Evolutionary conservation across 2,888 invertebrate genomes (phyloP), one percentile per base, ranked within the genome.

Genomic region (Magallana nippona): DNA sequence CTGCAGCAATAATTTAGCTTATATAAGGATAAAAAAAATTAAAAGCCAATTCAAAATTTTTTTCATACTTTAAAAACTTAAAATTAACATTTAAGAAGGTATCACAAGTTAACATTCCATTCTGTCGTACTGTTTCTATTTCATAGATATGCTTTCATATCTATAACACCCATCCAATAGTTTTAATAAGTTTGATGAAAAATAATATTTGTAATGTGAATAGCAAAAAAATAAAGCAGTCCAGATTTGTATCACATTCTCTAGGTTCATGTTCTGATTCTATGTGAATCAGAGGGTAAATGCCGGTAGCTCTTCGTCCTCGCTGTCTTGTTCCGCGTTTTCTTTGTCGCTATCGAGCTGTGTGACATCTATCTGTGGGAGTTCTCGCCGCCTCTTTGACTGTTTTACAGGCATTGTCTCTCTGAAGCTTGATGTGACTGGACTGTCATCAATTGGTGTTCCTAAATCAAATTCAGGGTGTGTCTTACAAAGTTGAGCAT

Each of bases 251-350:
- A 44, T 44, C 44, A 44, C 44, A 44, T 44, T 3, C 44, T 44
- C 10, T 60, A 60, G 19, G 60, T 60, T 60, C 60, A 60, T 19
- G 17, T 10, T 60, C 60, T 19, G 15, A n/a, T 10, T 62, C 22
- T 10, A 11, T 22, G 22, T 1, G 3, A 22, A 32, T 79, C 57
- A 79, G 13, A 79, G 27, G 27, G 58, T 19, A 82, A 60, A 71
- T 77, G 71, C 55, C 3, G 85, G 85, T 27, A 86, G 63, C 1
- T 85, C 85, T 62, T 86, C 85, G 27, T 86, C 85, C n/a, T 82
- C 82, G 71, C 79, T 82, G 57, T 81, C 82, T 57, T 57, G 44
- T 10, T 82, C 79, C 10, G 79, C 58, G 55, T 60, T 79, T 32
- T 82, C 81, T 19, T 79, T 79, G 79, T 83, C 78, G 19, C 62